Evolutionary conservation across 2,797 vertebrate species (phyloP).

Genomic region (Darevskia mixta): DNA sequence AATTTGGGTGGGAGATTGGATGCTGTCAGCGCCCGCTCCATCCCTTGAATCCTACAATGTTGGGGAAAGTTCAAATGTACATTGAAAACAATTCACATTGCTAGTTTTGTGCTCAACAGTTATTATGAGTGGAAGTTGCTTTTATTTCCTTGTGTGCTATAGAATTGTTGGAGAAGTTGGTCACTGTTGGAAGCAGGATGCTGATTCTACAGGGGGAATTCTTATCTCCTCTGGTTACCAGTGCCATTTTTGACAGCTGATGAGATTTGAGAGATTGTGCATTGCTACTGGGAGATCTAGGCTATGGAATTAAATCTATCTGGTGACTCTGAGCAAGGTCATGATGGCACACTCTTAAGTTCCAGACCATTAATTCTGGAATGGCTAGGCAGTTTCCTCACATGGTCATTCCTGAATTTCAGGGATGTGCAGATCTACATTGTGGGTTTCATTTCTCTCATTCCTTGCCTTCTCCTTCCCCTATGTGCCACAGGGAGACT

Average conservation of each 20-base stretch:
- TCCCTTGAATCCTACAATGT: too few relatives aligned
- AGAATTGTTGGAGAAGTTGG: too few relatives aligned
- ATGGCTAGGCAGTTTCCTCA: not conserved
- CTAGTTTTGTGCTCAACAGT: too few relatives aligned
- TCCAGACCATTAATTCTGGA: not conserved
- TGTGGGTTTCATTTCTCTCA: not conserved
- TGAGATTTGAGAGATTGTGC: not conserved
- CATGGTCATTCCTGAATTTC: not conserved
- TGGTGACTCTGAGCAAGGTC: conserved; percentile 4
- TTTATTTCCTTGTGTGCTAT: too few relatives aligned
- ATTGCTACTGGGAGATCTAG: not conserved
- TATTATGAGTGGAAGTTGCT: too few relatives aligned
- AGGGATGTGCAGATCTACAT: not conserved
- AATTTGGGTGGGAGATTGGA: too few relatives aligned
- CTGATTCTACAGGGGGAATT: not conserved
- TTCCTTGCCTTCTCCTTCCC: not conserved
- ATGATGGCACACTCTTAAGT: not conserved
- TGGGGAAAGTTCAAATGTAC: too few relatives aligned
- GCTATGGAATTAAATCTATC: not conserved
- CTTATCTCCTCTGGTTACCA: not conserved
- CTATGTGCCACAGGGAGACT: not conserved
- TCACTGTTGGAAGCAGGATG: too few relatives aligned
- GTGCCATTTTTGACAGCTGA: not conserved
- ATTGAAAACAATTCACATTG: too few relatives aligned
- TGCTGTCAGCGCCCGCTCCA: too few relatives aligned